Conservation (phyloP, 2,888 invertebrate genomes). For the Blastobasis adustella region DNA sequence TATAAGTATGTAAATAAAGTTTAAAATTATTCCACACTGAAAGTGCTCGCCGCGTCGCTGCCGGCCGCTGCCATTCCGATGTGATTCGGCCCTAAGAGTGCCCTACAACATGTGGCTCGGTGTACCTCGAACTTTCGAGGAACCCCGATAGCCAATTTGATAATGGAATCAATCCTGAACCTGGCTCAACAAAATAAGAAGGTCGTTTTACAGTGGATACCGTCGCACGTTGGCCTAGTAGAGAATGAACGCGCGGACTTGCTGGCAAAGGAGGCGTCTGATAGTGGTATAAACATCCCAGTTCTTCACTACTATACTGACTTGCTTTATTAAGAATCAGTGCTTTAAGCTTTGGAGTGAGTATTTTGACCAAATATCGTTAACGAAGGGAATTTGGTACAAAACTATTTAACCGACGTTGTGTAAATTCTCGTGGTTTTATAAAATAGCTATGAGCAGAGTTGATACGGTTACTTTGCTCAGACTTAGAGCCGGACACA, state of each 20-base stretch:
- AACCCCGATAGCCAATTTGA: constrained; percentile 10
- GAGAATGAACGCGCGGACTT: constrained; percentile 6
- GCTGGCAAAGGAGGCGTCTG: constrained; percentile 1
- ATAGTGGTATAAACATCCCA: not conserved
- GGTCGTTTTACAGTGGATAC: constrained; percentile 8
- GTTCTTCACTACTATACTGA: constrained; percentile 1
- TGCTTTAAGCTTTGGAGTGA: constrained; percentile 2
- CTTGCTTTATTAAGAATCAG: not conserved
- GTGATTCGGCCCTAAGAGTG: too few species aligned
- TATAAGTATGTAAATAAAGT: too few species aligned
- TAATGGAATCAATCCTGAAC: not conserved
- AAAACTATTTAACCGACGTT: constrained; percentile 1
- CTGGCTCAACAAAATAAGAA: not conserved
- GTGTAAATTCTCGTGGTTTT: not conserved
- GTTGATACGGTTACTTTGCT: too few species aligned
- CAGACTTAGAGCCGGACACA: too few species aligned
- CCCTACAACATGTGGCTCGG: constrained; percentile 12
- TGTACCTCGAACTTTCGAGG: constrained; percentile 13
- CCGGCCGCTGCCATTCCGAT: too few species aligned
- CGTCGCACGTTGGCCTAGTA: constrained; percentile 6
- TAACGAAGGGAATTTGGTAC: constrained; percentile 5
- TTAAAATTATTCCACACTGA: too few species aligned
- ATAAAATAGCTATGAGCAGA: too few species aligned
- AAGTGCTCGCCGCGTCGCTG: too few species aligned
- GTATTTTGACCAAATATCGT: constrained; percentile 1